Percentiles rank a stretch among this genome's conserved stretches.
These are phyloP conservation scores for Lasioglossum leucozonium DNA, from an alignment of 2,888 invertebrate species.

Conservation along the genomic window DNA sequence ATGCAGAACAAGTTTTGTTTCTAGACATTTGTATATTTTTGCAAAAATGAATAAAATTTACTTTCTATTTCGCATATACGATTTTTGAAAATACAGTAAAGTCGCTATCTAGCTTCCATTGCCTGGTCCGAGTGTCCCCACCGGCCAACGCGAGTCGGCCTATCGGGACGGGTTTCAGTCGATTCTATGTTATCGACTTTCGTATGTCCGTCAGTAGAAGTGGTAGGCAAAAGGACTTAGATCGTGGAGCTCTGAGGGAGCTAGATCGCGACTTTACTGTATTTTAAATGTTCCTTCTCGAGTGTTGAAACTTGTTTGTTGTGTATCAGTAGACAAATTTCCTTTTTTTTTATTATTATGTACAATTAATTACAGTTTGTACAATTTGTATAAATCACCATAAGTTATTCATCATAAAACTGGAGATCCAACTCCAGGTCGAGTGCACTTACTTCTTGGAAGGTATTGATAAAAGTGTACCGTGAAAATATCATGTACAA, in stretches of 20 bases:
- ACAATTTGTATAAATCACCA: slow-evolving; percentile 45
- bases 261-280: too few relatives aligned
- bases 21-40: slow-evolving; percentile 59
- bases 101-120: too few relatives aligned
- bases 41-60: slow-evolving; percentile 63
- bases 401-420: slow-evolving; percentile 85
- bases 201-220: too few relatives aligned
- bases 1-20: slow-evolving; percentile 41
- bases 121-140: too few relatives aligned
- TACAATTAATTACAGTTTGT: slow-evolving; percentile 73
- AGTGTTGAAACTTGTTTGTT: slow-evolving; percentile 14
- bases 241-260: too few relatives aligned
- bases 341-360: slow-evolving; percentile 45
- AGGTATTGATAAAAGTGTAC: slow-evolving; percentile 95
- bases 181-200: too few relatives aligned
- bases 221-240: too few relatives aligned
- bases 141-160: too few relatives aligned
- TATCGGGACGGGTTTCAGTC: too few relatives aligned
- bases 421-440: slow-evolving; percentile 92
- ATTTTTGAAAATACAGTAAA: slow-evolving; percentile 42
- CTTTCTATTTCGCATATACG: slow-evolving; percentile 41
- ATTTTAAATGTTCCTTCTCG: slow-evolving; percentile 7
- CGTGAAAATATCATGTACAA: slow-evolving; percentile 95
- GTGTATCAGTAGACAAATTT: slow-evolving; percentile 52
- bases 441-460: slow-evolving; percentile 90